Evolutionary conservation across 2,113 vertebrate genomes (phyloP).

Genomic region (Daboia siamensis): DNA sequence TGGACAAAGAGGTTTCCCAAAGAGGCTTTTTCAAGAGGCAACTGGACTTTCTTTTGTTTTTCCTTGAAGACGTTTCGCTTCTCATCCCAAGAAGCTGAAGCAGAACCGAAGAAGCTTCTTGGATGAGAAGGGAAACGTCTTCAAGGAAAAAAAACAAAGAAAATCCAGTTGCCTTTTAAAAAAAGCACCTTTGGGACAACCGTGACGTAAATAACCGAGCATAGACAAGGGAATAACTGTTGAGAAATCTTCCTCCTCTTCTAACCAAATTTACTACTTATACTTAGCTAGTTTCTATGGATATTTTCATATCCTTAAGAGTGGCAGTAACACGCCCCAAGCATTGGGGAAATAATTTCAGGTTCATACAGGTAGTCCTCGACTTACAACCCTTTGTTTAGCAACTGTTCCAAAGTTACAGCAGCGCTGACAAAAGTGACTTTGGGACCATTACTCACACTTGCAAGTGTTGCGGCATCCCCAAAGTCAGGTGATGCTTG

Average conservation of each 20-base stretch:
- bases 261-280: neutral
- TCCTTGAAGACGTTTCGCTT: neutral
- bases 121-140: neutral
- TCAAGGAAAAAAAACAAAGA: neutral
- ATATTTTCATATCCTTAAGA: neutral
- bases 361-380: neutral
- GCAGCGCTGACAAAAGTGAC: neutral
- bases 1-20: neutral
- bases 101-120: too few relatives aligned
- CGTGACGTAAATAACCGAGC: neutral
- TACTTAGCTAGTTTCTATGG: neutral
- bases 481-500: neutral
- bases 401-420: neutral
- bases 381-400: neutral
- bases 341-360: neutral
- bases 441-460: neutral
- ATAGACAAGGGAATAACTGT: neutral
- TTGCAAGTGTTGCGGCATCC: neutral
- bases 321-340: neutral
- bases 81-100: neutral
- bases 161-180: too few relatives aligned
- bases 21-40: neutral
- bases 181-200: neutral
- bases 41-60: too few relatives aligned
- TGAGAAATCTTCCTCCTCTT: neutral